Evolutionary conservation across 2,797 vertebrate species (phyloP), one percentile per base, ranked within the genome.

Genomic region (Cercopithecus mitis): DNA sequence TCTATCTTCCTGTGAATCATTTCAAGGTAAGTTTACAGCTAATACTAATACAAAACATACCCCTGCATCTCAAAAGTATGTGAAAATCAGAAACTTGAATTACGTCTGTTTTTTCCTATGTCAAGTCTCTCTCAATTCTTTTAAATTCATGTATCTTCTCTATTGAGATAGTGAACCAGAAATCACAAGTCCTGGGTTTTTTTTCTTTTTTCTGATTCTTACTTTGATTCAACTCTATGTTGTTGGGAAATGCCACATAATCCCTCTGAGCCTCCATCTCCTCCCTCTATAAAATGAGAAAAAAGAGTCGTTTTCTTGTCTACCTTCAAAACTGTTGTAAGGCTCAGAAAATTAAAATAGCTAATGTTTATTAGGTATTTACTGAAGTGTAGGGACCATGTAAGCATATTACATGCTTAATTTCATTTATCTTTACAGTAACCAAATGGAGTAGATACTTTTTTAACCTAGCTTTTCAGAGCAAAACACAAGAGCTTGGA

Each of bases 31-130:
- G 4, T 72, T 88, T 82, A 79, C 45, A 82, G 52, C 33, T 94
- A 80, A 88, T 57, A 77, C 15, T 90, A 93, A 88, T 10, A 80
- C 11, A 72, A 91, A 76, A 33, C 55, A 88, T 45, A 64, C 67
- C 27, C 27, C 36, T 75, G 58, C 41, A 61, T 39, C 85, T 95
- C 36, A 84, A 90, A 91, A 61, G 19, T 30, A 72, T n/a, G 6
- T 73, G 79, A 86, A 89, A 91, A 47, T 73, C 43, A 88, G 24
- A 89, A 91, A 86, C 19, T 55, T 30, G 85, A 87, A 75, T 93
- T 19, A 22, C 25, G 75, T 88, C 47, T 82, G 22, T 45, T 88
- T 77, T 52, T 81, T 93, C n/a, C 64, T 57, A 82, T 8, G 39
- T 55, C 76, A 57, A 67, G 50, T 86, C 33, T 95, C 73, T 95